Evolutionary conservation across 2,888 invertebrate species (phyloP), one percentile per base, ranked within the genome.

Genomic region (Brachypalpus laphriformis): DNA sequence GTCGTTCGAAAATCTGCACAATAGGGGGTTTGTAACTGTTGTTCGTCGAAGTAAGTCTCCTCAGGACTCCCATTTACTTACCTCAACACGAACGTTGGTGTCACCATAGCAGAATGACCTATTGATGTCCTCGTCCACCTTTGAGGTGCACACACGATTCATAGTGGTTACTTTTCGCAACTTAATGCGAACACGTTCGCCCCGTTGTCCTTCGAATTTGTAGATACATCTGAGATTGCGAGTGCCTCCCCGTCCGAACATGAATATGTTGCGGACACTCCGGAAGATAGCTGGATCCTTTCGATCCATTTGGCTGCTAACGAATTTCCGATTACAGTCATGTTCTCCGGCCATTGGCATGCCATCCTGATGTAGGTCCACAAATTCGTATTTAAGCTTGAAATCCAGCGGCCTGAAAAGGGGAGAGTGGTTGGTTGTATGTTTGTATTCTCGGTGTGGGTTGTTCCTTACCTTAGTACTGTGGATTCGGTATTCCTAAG

Each of bases 161-260:
- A 94, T 93, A 7, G 94, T 95, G n/a, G 94, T 93, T 3, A 97
- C 93, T 83, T 95, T 95, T 89, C 95, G 95, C 66, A 97, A 93
- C 70, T 95, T 94, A 59, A 98, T 93, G 82, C 96, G 94, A 57
- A 97, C 94, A 57, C 95, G 94, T 91, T 97, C 97, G 57, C 96
- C 96, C 65, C 95, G 95, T 89, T 96, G 95, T 0, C 96, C 97
- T 92, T 97, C 97, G 90, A 97, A 97, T 56, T 97, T 95, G 91
- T 97, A 97, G 54, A 96, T 94, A 92, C 98, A 98, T 95, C 96
- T 97, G 18, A 97, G 94, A 91, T 97, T 96, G 82, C 94, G 94
- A 7, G 96, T 94, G 31, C 97, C 97, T 22, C 97, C 97, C 82
- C 97, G 93, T 0, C 97, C 97, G 89, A 96, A 97, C 9, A 97